Percentiles rank a stretch among this genome's conserved stretches.
phyloP scores from a whole-genome alignment of 2,888 invertebrate genomes.

The Morpho helenor region DNA sequence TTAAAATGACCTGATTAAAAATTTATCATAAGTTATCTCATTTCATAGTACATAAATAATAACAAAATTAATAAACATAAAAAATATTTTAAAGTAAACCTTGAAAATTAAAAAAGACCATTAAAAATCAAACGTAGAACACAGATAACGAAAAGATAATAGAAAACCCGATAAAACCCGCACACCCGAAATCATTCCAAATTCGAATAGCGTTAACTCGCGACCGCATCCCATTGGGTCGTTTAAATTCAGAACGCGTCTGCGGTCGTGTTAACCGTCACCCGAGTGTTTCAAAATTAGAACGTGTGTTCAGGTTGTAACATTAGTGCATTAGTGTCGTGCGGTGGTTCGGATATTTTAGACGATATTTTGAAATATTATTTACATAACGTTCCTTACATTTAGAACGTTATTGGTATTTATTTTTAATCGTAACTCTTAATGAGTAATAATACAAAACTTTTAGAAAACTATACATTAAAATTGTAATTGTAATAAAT shows the following conservation, averaged over 20 bases:
- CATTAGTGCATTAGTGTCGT: conserved; percentile 24
- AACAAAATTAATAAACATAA: no score
- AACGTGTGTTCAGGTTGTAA: conserved; percentile 21
- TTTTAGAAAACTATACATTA: no score
- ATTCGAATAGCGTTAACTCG: conserved; percentile 45
- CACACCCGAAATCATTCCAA: conserved; percentile 24
- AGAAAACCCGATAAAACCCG: conserved; percentile 13
- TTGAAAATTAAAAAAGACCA: no score
- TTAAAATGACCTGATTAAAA: no score
- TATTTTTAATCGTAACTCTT: no score
- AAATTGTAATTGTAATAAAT: no score
- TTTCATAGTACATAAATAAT: no score
- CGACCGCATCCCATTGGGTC: conserved; percentile 47
- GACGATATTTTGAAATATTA: conserved; percentile 9
- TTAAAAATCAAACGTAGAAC: neutral
- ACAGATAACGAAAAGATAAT: conserved; percentile 10
- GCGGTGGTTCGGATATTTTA: conserved; percentile 9
- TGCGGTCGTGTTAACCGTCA: conserved; percentile 58
- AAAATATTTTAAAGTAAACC: no score
- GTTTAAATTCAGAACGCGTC: conserved; percentile 63
- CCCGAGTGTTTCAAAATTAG: conserved; percentile 30
- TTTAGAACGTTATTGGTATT: no score
- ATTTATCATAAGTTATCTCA: no score
- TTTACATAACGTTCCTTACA: neutral
- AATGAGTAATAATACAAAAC: no score